Base-by-base conservation (phyloP, 1,140 invertebrate genomes). In the Diorhabda elongata region DNA sequence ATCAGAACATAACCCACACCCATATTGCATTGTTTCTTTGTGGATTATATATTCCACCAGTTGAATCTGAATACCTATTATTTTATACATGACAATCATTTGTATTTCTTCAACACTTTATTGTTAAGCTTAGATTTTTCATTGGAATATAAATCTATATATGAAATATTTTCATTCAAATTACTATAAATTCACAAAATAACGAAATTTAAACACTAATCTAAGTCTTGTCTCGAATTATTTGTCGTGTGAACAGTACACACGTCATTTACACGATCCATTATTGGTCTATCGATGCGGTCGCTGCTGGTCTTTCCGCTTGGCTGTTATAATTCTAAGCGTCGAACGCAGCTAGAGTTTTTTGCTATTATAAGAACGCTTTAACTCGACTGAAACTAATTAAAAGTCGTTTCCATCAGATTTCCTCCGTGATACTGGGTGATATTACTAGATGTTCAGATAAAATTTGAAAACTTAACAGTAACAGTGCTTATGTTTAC, bases 321-420 rank as follows among this genome's bases (percentile, higher is more conserved):
- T 45, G 26, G 73, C 67, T 67, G 70, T 75, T 63, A 67, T 56
- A 58, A 65, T 64, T 72, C 69, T 65, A 58, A 74, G 68, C 72
- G 69, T 71, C 71, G 64, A 74, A 68, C 73, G 72, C 74, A 72
- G 71, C 69, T 58, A 61, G 58, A 45, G 72, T 66, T 75, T 75
- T 75, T 75, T 75, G 73, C 71, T 64, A 68, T 56, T 67, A 41
- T 57, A 68, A 72, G 74, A 75, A 75, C 66, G 72, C 74, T 72
- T 70, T 69, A 75, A 74, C 72, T 75, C 70, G 73, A 74, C 72
- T 74, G 74, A 75, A 75, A 75, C 74, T 75, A 75, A 75, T 75
- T 75, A 75, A 75, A 75, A 75, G 74, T 75, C 74, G 71, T 73
- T 73, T 60, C 67, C 61, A 70, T 71, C 71, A 70, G 66, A 68